Evolutionary conservation across 2,888 invertebrate genomes (phyloP), one percentile per base, ranked within the genome.

Genomic region (Psylliodes chrysocephalus): DNA sequence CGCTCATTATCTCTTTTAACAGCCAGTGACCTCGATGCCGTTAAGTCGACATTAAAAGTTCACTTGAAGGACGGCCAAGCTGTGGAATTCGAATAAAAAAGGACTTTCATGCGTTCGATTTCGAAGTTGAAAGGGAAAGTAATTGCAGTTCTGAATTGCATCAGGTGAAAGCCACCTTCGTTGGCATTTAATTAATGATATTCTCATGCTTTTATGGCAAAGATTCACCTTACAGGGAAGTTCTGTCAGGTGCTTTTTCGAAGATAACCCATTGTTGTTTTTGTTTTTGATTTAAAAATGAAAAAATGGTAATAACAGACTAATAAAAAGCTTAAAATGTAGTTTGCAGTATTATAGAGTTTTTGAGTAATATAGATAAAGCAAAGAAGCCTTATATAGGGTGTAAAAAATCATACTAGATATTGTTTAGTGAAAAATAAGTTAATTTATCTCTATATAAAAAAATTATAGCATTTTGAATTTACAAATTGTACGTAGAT

Each of bases 21-120:
- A 38, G 12, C 14, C 38, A 38, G 22, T 46, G 46, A 22, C 46
- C 46, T 46, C 46, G 12, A 46, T 46, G 22, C 44, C 46, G 46
- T 46, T 46, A 17, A 46, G 46, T 10, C 12, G 46, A 25, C n/a
- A 46, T 22, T 22, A 22, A 46, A 46, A 25, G 46, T 46, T 25
- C 22, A 46, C 22, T 19, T 25, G 46, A 46, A 46, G 46, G 46
- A 46, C 46, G 46, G 46, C 19, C 12, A 46, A 25, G 46, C 6
- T 12, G 22, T 46, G 46, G 56, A 46, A 56, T 44, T 14, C 19
- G 46, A 56, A 59, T 44, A 35, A 19, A 44, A 46, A 60, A 42
- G 8, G 25, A 25, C 52, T 60, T 57, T 44, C 60, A 51, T 62
- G 60, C 56, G 59, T 56, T 59, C 57, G 60, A 53, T 57, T 64